These are phyloP conservation scores for Agrochola circellaris DNA, from an alignment of 2,888 invertebrate genomes.

Conservation along the genomic window DNA sequence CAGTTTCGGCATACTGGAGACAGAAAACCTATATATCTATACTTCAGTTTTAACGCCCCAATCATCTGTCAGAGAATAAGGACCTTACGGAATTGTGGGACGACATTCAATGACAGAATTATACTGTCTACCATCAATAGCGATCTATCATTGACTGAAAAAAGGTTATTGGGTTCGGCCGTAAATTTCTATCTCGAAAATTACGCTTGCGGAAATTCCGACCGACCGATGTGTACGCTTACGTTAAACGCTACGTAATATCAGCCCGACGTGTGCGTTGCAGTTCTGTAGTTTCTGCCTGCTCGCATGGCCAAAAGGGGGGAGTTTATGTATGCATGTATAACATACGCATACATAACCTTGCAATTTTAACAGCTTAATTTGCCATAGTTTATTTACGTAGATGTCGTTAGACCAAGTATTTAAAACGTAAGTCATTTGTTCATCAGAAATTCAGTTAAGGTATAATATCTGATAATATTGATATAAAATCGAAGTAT, in stretches of 20 bases:
- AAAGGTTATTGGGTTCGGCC: no score
- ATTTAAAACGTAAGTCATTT: background rate
- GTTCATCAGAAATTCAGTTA: background rate
- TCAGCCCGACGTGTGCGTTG: background rate
- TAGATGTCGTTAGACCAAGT: background rate
- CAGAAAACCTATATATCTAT: no score
- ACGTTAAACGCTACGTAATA: background rate
- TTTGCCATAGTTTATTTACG: background rate
- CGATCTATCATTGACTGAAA: no score
- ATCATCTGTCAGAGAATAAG: no score
- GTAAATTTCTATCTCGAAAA: background rate
- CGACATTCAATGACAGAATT: no score
- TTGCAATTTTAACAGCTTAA: background rate
- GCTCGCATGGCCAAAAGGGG: background rate
- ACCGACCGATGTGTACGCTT: background rate
- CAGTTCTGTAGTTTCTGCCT: no score
- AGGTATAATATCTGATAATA: no score
- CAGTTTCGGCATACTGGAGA: no score
- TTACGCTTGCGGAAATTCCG: background rate
- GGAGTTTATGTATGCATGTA: background rate
- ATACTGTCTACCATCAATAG: no score
- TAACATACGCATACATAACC: no score
- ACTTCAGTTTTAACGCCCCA: no score
- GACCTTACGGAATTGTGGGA: no score
- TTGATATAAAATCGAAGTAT: background rate